Base-by-base conservation (phyloP, 2,113 vertebrate genomes). In the Copsychus sechellarum region DNA sequence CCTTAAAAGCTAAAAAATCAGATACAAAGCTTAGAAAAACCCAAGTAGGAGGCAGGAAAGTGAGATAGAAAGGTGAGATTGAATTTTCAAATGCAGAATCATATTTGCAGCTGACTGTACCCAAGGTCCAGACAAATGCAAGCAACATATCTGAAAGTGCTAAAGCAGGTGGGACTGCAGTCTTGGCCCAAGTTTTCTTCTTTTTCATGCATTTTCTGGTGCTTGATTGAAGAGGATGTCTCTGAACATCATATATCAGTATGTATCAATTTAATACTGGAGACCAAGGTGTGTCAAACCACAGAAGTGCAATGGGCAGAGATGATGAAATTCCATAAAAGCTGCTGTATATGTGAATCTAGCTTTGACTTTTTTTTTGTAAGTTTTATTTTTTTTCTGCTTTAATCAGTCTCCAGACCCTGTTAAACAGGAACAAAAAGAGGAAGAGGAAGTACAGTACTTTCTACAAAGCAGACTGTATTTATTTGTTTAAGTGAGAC, bases 401-500 rank as follows among this genome's bases (percentile, higher is more conserved):
- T 92, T 96, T 89, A 81, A 84, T 96, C 81, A 54, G 73, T 76
- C 25, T 95, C 50, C 47, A 81, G 71, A 67, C 79, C 66, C n/a
- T 88, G 71, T 73, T 92, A 72, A 45, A 38, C 51, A 94, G 88
- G 92, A 87, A 96, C 85, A 92, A 87, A 96, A 95, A 94, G 65
- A 89, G 86, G 91, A 92, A 95, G 56, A 89, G 86, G 91, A 92
- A 95, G 56, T 58, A 85, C 71, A 65, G 71, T 91, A n/a, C 89
- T 95, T 95, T 95, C 89, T 94, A 45, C 81, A 91, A 77, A 87
- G 89, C 88, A 97, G 76, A 93, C 60, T 93, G 6, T 94, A 96
- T 97, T 97, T 97, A 95, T 95, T 95, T 96, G 76, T 90, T 96
- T 93, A 95, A 84, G 81, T 88, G 90, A 93, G 88, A 86, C 90